These are phyloP conservation scores for Carassius carassius DNA, from an alignment of 2,113 vertebrate species.

Conservation along the genomic window DNA sequence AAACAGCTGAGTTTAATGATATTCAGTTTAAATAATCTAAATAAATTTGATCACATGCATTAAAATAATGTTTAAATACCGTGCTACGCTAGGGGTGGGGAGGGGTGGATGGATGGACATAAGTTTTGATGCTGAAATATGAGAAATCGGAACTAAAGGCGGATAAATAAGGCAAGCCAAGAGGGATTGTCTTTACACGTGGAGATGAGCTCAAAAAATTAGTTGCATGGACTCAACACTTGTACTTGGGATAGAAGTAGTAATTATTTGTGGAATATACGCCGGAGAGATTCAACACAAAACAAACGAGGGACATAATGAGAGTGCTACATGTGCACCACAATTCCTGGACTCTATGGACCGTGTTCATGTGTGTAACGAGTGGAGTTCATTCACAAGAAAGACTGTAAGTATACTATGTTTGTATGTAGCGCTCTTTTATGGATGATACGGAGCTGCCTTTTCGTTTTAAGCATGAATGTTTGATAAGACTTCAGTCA, in stretches of 20 bases:
- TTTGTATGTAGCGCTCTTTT: background rate
- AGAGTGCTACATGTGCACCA: conserved; percentile 64
- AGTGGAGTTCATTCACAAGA: conserved; percentile 67
- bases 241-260: too few relatives aligned
- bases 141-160: conserved; percentile 73
- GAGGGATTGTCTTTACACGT: too few relatives aligned
- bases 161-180: conserved; percentile 69
- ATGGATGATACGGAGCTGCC: background rate
- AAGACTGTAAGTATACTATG: conserved; percentile 70
- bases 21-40: background rate
- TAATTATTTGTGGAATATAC: too few relatives aligned
- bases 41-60: background rate
- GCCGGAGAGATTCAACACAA: conserved; percentile 14
- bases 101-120: conserved; percentile 72
- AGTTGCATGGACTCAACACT: too few relatives aligned
- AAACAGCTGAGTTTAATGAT: background rate
- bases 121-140: conserved; percentile 76
- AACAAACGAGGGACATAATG: conserved; percentile 47
- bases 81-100: conserved; percentile 61
- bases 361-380: conserved; percentile 67
- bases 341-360: conserved; percentile 70
- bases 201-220: too few relatives aligned
- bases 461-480: background rate
- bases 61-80: conserved; percentile 44
- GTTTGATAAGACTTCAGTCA: background rate